Evolutionary conservation across 1,140 invertebrate species (phyloP).

Genomic region (Tenebrio molitor): DNA sequence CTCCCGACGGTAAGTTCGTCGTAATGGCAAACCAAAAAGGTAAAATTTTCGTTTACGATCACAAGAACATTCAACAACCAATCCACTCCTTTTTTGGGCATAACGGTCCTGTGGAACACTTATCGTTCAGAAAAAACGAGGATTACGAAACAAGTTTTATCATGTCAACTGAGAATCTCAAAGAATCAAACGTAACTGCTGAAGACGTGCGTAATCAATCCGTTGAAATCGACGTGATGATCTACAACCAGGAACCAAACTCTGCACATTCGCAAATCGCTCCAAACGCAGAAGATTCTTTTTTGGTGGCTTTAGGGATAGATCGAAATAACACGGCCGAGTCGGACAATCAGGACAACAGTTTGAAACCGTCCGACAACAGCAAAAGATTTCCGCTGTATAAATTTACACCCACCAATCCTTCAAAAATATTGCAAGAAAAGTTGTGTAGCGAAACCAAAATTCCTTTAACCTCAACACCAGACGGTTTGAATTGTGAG

Average conservation of each 20-base stretch:
- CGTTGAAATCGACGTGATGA: not conserved
- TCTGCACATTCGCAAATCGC: not conserved
- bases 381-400: not conserved
- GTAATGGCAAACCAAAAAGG: slow-evolving; percentile 61
- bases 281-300: slow-evolving; percentile 51
- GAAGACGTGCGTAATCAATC: slow-evolving; percentile 1
- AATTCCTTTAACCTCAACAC: not conserved
- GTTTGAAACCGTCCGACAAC: not conserved
- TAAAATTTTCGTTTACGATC: slow-evolving; percentile 60
- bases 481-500: not conserved
- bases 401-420: slow-evolving; percentile 9
- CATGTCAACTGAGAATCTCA: not conserved
- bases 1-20: slow-evolving; percentile 57
- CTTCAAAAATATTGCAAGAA: not conserved
- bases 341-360: slow-evolving; percentile 38
- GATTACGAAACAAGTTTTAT: slow-evolving; percentile 24
- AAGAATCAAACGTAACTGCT: not conserved
- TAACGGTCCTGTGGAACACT: slow-evolving; percentile 54
- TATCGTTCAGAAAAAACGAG: slow-evolving; percentile 55
- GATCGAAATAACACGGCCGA: slow-evolving; percentile 50
- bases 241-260: not conserved
- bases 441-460: slow-evolving; percentile 9
- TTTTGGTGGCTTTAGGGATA: slow-evolving; percentile 51
- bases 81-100: slow-evolving; percentile 57
- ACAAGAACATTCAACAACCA: slow-evolving; percentile 57